phyloP scores from a whole-genome alignment of 2,888 invertebrate genomes.

The Eugnorisma glareosa region DNA sequence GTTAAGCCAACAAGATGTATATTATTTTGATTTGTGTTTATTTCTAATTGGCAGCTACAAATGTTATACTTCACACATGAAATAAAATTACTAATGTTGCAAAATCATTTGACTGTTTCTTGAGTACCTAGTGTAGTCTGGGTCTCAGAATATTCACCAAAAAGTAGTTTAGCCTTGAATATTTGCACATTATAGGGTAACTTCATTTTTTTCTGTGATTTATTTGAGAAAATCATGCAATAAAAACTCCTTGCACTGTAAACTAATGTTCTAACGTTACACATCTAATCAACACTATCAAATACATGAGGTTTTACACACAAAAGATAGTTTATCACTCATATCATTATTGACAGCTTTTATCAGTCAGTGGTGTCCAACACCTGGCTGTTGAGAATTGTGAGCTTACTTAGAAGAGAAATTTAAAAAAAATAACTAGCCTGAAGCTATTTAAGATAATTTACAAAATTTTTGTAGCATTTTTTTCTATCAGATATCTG shows the following conservation, averaged over 20 bases:
- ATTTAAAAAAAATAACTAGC: not conserved
- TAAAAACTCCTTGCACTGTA: not conserved
- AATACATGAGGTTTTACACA: slow-evolving; percentile 45
- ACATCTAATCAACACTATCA: slow-evolving; percentile 40
- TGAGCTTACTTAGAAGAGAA: not conserved
- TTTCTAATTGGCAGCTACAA: not conserved
- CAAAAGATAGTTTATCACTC: slow-evolving; percentile 60
- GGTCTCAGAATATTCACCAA: not conserved
- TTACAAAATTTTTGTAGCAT: too few relatives aligned
- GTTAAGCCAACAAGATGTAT: not conserved
- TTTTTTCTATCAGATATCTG: not conserved
- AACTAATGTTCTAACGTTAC: not conserved
- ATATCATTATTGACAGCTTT: slow-evolving; percentile 65
- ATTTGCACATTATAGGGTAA: not conserved
- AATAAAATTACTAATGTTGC: not conserved
- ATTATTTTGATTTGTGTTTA: slow-evolving; percentile 3
- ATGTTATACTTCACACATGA: not conserved
- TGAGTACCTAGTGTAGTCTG: not conserved
- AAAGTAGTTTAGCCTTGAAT: not conserved
- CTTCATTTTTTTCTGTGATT: not conserved
- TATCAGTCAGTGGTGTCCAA: slow-evolving; percentile 73
- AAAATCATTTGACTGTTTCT: not conserved
- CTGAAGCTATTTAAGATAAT: not conserved
- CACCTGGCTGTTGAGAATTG: slow-evolving; percentile 50
- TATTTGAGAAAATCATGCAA: not conserved